Evolutionary conservation across 2,797 vertebrate genomes (phyloP), one percentile per base, ranked within the genome.

Genomic region (Kryptopterus vitreolus): DNA sequence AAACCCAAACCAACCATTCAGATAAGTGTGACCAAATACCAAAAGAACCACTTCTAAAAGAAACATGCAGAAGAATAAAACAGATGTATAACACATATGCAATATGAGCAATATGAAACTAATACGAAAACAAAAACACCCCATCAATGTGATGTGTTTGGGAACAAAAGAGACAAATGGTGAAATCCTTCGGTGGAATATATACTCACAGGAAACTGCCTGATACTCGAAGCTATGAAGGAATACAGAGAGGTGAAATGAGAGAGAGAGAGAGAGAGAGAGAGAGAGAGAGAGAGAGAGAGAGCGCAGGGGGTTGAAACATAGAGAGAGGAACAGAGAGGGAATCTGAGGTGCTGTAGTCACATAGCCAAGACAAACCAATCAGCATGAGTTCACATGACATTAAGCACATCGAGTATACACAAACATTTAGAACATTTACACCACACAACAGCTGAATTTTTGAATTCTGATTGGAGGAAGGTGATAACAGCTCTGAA

Each of bases 131-230:
- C 5, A 48, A 52, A 73, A 38, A 16, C 7, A n/a, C 50, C 43
- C 58, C 71, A 58, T 74, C 72, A 43, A 74, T n/a, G 9, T 59
- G 72, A 29, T 46, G 35, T 26, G 24, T 38, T 35, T 24, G 16
- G 52, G 35, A 59, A 55, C 15, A 43, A 74, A 43, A 59, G 33
- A 74, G n/a, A 46, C 33, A 43, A 58, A 43, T 43, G n/a, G 26
- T 43, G 33, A 74, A 74, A 74, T 43, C 4, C 52, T 76, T 53
- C 52, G 26, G 78, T 66, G 77, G 77, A 82, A 74, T 73, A 89
- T 93, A 89, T 94, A 95, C 93, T 94, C 89, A 94, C 93, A 92
- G 87, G 90, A 88, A 91, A 81, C 84, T 63, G 89, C 82, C 88
- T 89, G 89, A 90, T 88, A 88, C 90, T 81, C 78, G 83, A 86